These are phyloP conservation scores for Syndactyla subalaris DNA, from an alignment of 2,797 vertebrate genomes.

Conservation along the genomic window DNA sequence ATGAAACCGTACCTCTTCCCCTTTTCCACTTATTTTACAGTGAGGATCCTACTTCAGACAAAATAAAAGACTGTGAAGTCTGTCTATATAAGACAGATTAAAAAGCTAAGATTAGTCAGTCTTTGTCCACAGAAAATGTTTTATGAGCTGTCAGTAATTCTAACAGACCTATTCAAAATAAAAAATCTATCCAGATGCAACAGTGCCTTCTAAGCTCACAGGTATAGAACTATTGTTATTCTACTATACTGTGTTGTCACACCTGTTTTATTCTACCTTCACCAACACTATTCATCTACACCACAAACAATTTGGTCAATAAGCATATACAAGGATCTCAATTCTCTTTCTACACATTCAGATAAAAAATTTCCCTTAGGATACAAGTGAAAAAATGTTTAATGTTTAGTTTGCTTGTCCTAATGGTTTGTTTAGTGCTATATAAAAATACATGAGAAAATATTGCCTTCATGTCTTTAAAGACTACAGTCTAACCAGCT, in stretches of 20 bases:
- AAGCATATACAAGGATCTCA: neutral
- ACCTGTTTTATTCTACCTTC: neutral
- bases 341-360: neutral
- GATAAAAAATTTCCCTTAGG: neutral
- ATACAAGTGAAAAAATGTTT: neutral
- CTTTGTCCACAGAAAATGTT: neutral
- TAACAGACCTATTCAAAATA: neutral
- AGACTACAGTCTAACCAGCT: neutral
- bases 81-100: conserved; percentile 6
- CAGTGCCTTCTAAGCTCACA: neutral
- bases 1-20: conserved; percentile 69
- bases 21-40: conserved; percentile 56
- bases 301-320: neutral
- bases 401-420: neutral
- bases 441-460: neutral
- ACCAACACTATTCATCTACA: neutral
- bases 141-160: neutral
- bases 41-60: conserved; percentile 51
- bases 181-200: neutral
- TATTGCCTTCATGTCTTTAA: neutral
- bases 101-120: neutral
- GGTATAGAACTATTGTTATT: neutral
- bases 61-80: conserved; percentile 11
- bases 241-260: neutral
- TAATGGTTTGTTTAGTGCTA: neutral